These are phyloP conservation scores for Apamea anceps DNA, from an alignment of 2,888 invertebrate genomes.

Conservation along the genomic window DNA sequence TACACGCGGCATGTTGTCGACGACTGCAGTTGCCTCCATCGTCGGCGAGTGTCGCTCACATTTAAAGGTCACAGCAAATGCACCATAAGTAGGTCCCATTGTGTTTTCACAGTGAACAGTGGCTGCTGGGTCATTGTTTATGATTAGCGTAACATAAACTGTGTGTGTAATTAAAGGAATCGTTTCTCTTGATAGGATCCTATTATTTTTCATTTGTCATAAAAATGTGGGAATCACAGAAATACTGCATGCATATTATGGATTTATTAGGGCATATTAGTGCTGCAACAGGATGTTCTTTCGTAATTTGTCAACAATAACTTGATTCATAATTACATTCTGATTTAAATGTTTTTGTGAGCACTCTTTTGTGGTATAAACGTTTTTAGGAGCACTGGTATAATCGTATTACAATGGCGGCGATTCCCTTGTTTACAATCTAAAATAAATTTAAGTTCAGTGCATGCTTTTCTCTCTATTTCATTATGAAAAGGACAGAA, in stretches of 20 bases:
- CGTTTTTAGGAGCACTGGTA: background rate
- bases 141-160: background rate
- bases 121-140: conserved; percentile 11
- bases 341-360: background rate
- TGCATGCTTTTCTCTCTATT: too few species aligned
- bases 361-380: conserved; percentile 2
- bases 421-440: too few species aligned
- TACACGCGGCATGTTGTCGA: background rate
- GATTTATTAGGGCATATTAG: background rate
- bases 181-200: background rate
- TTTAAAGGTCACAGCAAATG: conserved; percentile 2
- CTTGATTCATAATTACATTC: background rate
- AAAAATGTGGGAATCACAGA: background rate
- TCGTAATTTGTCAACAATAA: background rate
- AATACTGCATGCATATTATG: background rate
- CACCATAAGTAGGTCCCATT: conserved; percentile 15
- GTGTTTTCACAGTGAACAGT: conserved; percentile 14
- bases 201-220: background rate
- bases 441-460: too few species aligned
- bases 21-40: background rate
- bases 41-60: background rate
- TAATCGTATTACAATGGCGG: background rate
- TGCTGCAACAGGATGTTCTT: background rate
- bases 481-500: too few species aligned
- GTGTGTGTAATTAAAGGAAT: conserved; percentile 6